Conservation (phyloP, 2,113 vertebrate genomes). For the Puma concolor region DNA sequence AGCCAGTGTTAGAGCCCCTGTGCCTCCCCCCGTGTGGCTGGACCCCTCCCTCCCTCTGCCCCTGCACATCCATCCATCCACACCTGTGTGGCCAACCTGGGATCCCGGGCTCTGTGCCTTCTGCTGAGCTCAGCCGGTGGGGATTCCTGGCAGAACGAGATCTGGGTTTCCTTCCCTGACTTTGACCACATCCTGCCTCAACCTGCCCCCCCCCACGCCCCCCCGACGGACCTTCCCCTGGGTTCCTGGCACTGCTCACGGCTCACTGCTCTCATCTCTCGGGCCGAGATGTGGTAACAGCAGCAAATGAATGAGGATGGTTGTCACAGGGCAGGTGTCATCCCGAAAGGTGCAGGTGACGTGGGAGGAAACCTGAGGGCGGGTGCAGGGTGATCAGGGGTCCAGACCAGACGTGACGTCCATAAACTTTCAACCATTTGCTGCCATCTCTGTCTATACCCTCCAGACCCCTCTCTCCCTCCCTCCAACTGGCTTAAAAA, state of each 20-base stretch:
- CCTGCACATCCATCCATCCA: fast-evolving
- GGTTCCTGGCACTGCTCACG: too few relatives aligned
- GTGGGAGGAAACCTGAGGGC: fast-evolving
- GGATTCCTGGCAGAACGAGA: neutral
- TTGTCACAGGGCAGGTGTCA: fast-evolving
- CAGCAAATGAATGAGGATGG: fast-evolving
- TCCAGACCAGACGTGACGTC: fast-evolving
- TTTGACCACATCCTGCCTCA: too few relatives aligned
- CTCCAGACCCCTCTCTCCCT: neutral
- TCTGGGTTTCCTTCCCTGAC: neutral
- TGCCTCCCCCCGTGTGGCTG: fast-evolving
- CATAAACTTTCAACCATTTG: neutral
- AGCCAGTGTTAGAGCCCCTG: too few relatives aligned
- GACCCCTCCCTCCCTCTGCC: fast-evolving
- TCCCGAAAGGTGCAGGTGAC: neutral
- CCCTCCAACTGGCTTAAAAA: neutral
- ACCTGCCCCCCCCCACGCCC: too few relatives aligned
- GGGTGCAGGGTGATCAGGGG: fast-evolving
- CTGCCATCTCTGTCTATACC: neutral
- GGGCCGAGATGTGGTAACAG: neutral
- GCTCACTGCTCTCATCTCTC: neutral
- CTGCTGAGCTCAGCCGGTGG: neutral
- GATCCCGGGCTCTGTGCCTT: neutral
- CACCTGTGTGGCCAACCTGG: neutral
- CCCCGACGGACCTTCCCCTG: neutral